Evolutionary conservation across 2,113 vertebrate species (phyloP).

Genomic region (Haemorhous mexicanus): DNA sequence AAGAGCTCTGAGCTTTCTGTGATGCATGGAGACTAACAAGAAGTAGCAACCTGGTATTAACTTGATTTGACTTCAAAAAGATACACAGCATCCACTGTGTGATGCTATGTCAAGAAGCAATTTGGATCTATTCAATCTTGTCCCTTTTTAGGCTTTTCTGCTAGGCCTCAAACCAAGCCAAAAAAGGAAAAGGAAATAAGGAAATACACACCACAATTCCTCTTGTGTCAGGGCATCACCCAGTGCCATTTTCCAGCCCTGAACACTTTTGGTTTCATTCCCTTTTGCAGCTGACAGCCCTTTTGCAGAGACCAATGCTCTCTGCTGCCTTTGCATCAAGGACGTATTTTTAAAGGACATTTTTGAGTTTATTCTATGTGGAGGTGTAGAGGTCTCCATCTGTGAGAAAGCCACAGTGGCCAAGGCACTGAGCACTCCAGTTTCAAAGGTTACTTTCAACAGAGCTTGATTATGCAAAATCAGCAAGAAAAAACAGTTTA

Average conservation of each 20-base stretch:
- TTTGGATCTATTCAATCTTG: background rate
- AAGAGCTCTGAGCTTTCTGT: background rate
- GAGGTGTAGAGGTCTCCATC: background rate
- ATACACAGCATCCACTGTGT: background rate
- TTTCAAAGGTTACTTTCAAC: background rate
- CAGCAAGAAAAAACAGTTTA: background rate
- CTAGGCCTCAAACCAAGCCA: background rate
- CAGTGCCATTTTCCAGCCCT: background rate
- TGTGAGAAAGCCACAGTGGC: background rate
- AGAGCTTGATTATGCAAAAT: constrained; percentile 28
- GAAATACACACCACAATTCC: background rate
- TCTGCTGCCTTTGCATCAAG: background rate
- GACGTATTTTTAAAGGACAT: background rate
- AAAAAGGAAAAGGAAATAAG: background rate
- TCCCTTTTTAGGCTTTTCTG: background rate
- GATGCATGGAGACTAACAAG: background rate
- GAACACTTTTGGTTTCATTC: background rate
- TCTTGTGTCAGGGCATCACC: background rate
- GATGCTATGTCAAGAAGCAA: background rate
- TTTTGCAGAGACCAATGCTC: background rate
- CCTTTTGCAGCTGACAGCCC: background rate
- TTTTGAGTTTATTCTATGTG: background rate
- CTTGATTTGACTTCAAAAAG: background rate
- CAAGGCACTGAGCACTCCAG: background rate
- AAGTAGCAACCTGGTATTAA: background rate